Base-by-base conservation (phyloP, 2,888 invertebrate genomes). In the Parelbella ahira region DNA sequence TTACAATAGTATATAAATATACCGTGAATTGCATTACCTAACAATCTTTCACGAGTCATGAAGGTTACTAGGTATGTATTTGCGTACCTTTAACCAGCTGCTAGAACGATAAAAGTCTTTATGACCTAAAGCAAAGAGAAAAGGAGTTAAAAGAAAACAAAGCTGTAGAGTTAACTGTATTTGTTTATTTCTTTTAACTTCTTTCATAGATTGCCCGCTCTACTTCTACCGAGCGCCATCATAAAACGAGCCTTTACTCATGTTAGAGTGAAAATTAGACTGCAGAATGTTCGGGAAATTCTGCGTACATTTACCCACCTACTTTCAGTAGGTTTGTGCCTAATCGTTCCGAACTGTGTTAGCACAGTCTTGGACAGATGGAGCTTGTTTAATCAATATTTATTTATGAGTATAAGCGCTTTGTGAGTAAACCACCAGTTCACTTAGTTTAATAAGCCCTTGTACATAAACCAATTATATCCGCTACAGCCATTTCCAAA, bases 171-270 rank as follows among this genome's bases (percentile, higher is more conserved):
- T n/a, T n/a, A n/a, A 38, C 29, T 10, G 38, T 11, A 30, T 38
- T 24, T 18, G 38, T 12, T 38, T 32, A 18, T 25, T 39, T 39
- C 30, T 23, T 38, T 38, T n/a, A n/a, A n/a, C 32, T 39, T 32
- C 32, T 39, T 39, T 20, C 25, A 32, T 32, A 39, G 10, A 25
- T 11, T 24, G 24, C 32, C 19, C 24, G 39, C 9, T 32, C 19
- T 9, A 36, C 5, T 18, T 36, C 13, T 13, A 5, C 18, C 5
- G n/a, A 30, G 30, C 11, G 24, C 29, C 12, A 13, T 12, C 34
- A 13, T 36, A 11, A 37, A 37, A 27, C 12, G 36, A 27, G 8
- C 36, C 11, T 19, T 25, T n/a, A 19, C 18, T 37, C 19, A 37
- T 27, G 36, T 19, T 36, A 37, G 12, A 27, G 7, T 10, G 36